These are phyloP conservation scores for Nothoprocta pentlandii DNA, from an alignment of 2,113 vertebrate species.

Conservation along the genomic window DNA sequence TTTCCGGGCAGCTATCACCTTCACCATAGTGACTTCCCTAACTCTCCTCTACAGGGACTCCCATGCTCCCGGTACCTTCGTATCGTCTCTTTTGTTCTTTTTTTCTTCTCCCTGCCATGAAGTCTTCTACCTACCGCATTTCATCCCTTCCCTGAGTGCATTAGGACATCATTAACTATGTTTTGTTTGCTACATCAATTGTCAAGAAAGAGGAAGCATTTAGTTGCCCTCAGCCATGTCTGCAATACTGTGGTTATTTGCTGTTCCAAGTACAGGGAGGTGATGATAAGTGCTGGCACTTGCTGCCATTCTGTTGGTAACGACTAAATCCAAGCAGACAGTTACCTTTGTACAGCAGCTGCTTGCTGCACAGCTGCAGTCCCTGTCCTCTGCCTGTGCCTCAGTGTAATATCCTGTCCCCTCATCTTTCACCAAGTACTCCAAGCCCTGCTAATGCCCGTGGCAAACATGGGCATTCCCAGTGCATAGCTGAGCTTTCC, in stretches of 20 bases:
- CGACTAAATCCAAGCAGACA: constrained; percentile 10
- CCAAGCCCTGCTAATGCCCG: neutral
- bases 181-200: constrained; percentile 18
- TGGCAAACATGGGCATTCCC: neutral
- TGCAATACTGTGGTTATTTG: constrained; percentile 37
- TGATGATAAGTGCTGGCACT: constrained; percentile 55
- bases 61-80: neutral
- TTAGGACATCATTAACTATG: neutral
- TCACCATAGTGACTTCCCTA: neutral
- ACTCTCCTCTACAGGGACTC: neutral
- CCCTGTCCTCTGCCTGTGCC: neutral
- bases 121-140: constrained; percentile 7
- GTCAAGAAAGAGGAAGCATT: constrained; percentile 26
- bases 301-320: constrained; percentile 12
- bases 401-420: neutral
- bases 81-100: rapidly evolving
- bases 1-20: neutral
- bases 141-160: neutral
- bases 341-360: neutral
- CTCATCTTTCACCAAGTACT: neutral
- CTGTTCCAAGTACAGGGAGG: constrained; percentile 37
- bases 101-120: neutral
- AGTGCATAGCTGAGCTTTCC: neutral
- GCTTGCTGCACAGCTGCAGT: neutral
- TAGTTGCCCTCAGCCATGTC: constrained; percentile 49